phyloP scores from a whole-genome alignment of 2,888 invertebrate species.

The Drosophila monieri region DNA sequence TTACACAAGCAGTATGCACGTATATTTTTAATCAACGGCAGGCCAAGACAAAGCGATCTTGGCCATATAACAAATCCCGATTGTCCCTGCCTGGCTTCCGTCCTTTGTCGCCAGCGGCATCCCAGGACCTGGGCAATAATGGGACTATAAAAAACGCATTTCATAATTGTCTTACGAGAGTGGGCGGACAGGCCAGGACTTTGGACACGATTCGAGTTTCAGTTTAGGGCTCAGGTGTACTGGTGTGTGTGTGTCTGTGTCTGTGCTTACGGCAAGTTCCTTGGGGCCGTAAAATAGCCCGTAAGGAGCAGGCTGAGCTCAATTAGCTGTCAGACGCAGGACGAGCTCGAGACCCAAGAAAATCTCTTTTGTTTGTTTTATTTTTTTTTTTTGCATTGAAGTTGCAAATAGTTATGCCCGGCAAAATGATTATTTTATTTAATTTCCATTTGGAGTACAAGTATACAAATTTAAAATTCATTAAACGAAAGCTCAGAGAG shows the following conservation, averaged over 20 bases:
- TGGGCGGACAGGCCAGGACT: constrained; percentile 47
- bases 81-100: constrained; percentile 13
- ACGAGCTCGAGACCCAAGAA: constrained; percentile 5
- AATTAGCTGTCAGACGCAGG: constrained; percentile 74
- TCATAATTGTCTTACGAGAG: constrained; percentile 73
- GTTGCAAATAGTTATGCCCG: constrained; percentile 51
- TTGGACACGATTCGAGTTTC: constrained; percentile 20
- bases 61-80: constrained; percentile 42
- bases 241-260: constrained; percentile 42
- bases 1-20: constrained; percentile 15
- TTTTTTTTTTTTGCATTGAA: constrained; percentile 38
- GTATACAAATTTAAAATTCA: constrained; percentile 68
- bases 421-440: constrained; percentile 60
- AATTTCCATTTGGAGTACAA: constrained; percentile 45
- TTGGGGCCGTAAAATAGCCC: constrained; percentile 61
- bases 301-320: constrained; percentile 51
- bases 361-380: constrained; percentile 28
- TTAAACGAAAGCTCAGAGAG: constrained; percentile 51
- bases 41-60: constrained; percentile 34
- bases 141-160: constrained; percentile 72
- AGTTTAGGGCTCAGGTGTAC: constrained; percentile 5
- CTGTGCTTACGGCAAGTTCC: constrained; percentile 30
- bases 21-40: constrained; percentile 35
- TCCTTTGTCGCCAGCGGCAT: constrained; percentile 1
- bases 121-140: constrained; percentile 50